A percentile compares a stretch with the other conserved stretches of the same genome.
Evolutionary conservation across 2,888 invertebrate species (phyloP).

Genomic region (Gastrophysa polygoni): DNA sequence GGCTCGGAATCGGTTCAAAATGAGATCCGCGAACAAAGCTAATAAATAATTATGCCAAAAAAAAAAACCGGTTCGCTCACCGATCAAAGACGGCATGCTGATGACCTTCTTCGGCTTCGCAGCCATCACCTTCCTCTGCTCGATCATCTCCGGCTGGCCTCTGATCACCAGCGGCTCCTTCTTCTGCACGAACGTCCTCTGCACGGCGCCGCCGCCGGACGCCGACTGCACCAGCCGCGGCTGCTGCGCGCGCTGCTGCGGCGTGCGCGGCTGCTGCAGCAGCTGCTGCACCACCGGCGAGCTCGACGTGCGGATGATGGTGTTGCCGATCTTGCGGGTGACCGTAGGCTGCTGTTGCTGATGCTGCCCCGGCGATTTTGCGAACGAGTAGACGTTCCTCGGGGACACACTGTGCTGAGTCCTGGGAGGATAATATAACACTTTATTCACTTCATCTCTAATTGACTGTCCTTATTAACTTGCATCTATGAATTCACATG

Average conservation of each 20-base stretch:
- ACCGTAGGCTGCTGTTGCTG: slow-evolving; percentile 17
- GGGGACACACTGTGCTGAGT: slow-evolving; percentile 28
- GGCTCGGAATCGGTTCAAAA: too few species aligned
- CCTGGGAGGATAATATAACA: neutral
- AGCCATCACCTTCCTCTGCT: slow-evolving; percentile 18
- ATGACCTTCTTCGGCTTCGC: slow-evolving; percentile 46
- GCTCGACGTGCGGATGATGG: slow-evolving; percentile 39
- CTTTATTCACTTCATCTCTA: neutral
- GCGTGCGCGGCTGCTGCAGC: slow-evolving; percentile 25
- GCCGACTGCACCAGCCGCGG: slow-evolving; percentile 27
- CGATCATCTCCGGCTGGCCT: slow-evolving; percentile 28
- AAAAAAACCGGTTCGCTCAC: slow-evolving; percentile 27
- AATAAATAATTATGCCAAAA: too few species aligned
- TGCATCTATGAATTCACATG: too few species aligned
- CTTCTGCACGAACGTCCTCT: slow-evolving; percentile 5
- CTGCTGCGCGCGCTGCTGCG: slow-evolving; percentile 9
- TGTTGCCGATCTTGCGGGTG: slow-evolving; percentile 45
- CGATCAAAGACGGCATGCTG: slow-evolving; percentile 51
- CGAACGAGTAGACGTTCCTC: slow-evolving; percentile 36
- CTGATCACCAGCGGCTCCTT: slow-evolving; percentile 23
- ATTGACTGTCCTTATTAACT: too few species aligned
- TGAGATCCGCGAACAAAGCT: too few species aligned
- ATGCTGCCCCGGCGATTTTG: slow-evolving; percentile 12
- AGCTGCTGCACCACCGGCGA: slow-evolving; percentile 12
- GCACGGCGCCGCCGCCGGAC: slow-evolving; percentile 14